Base-by-base conservation (phyloP, 1,140 invertebrate genomes). In the Atta texana region DNA sequence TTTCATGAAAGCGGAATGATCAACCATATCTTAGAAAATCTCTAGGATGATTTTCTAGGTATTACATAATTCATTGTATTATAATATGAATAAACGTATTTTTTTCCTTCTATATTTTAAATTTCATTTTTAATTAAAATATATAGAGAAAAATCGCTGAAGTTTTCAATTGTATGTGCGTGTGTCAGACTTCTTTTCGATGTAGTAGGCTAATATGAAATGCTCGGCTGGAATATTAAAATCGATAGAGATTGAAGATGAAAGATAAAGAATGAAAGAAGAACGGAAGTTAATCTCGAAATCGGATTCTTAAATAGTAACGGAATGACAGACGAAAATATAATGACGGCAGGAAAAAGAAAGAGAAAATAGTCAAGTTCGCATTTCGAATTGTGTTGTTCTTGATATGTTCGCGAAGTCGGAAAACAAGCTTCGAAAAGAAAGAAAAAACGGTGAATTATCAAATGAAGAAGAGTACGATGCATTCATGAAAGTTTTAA, bases 311-410 rank as follows among this genome's bases (percentile, higher is more conserved):
- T n/a, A 10, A 66, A 28, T 77, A 61, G 66, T 78, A 66, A 53
- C 8, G 24, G 21, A 75, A 34, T 59, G 21, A 31, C 59, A 34
- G 51, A 31, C 12, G 28, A 69, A 85, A 61, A 69, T 66, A 85
- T 64, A 24, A 34, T 18, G 69, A 24, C 53, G 68, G 61, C 6
- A 28, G 31, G 12, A 59, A 88, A 86, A 86, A 86, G 80, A 14
- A 75, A 18, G n/a, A 14, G 39, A 3, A 34, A 10, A 75, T 80
- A 80, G 80, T 81, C 75, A 89, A 81, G 34, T 81, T 76, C 34
- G 72, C 64, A 74, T 57, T 59, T 66, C 18, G 80, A 68, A 64
- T 89, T 57, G 49, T 18, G 4, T 72, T n/a, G 12, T 72, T 63
- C 28, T 31, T 53, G 68, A 61, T 85, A 80, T 86, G n/a, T n/a